Conservation (phyloP, 2,113 vertebrate species). For the Psittacara wagleri region DNA sequence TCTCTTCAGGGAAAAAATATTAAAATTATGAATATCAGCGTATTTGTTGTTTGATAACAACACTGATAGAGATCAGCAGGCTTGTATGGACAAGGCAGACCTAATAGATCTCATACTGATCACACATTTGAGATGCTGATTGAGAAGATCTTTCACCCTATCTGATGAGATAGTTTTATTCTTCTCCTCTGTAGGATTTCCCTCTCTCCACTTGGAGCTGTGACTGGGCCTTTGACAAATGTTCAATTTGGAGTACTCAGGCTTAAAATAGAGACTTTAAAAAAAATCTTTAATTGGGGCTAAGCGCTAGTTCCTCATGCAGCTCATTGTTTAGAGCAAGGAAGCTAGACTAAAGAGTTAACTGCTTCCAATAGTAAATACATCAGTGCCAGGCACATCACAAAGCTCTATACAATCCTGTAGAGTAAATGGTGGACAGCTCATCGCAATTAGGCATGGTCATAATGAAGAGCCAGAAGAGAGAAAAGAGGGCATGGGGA, state of each 20-base stretch:
- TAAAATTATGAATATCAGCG: background rate
- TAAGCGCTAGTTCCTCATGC: conserved; percentile 32
- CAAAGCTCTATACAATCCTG: conserved; percentile 60
- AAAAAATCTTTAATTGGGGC: conserved; percentile 58
- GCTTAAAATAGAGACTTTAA: conserved; percentile 61
- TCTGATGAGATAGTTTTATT: conserved; percentile 26
- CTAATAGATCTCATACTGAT: background rate
- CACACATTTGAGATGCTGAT: background rate
- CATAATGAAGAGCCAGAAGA: conserved; percentile 58
- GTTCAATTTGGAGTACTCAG: conserved; percentile 45
- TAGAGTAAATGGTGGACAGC: conserved; percentile 66
- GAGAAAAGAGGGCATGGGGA: conserved; percentile 65
- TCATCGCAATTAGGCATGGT: conserved; percentile 52
- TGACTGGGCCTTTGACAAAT: conserved; percentile 53
- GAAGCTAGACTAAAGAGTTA: conserved; percentile 61
- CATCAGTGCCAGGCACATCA: conserved; percentile 49
- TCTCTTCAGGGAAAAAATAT: background rate
- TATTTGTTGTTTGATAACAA: background rate
- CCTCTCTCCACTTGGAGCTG: conserved; percentile 27
- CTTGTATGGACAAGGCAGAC: background rate
- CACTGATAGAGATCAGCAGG: background rate
- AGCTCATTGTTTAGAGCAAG: conserved; percentile 60
- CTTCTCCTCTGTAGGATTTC: conserved; percentile 41
- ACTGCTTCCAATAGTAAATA: conserved; percentile 66
- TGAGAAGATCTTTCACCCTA: conserved; percentile 31